Conservation (phyloP, 2,888 invertebrate species). For the Drosophila affinis region DNA sequence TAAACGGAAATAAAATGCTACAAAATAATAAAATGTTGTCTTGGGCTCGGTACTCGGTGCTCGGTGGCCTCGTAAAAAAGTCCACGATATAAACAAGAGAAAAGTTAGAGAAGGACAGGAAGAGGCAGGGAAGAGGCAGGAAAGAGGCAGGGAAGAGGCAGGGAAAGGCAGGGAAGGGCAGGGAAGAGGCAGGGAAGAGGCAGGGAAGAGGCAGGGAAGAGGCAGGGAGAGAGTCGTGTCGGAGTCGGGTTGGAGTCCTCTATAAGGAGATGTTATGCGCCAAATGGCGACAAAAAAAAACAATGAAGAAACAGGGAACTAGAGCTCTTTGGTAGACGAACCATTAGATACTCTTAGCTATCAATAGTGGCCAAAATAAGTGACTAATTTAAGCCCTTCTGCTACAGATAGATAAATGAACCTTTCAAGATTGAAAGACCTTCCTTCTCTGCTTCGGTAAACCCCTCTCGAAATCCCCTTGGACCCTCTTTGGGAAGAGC, state of each 20-base stretch:
- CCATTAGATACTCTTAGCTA: neutral
- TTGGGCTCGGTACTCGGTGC: slow-evolving; percentile 22
- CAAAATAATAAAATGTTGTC: slow-evolving; percentile 72
- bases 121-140: too few relatives aligned
- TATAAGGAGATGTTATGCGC: neutral
- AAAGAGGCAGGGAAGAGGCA: too few relatives aligned
- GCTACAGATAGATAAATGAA: too few relatives aligned
- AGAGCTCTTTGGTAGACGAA: neutral
- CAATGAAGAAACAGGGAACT: neutral
- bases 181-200: too few relatives aligned
- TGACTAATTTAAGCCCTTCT: too few relatives aligned
- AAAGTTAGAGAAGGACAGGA: slow-evolving; percentile 4
- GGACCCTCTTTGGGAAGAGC: neutral
- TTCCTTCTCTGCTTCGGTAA: neutral
- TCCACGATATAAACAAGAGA: slow-evolving; percentile 48
- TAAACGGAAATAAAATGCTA: slow-evolving; percentile 73
- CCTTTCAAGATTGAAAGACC: too few relatives aligned
- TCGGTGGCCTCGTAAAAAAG: slow-evolving; percentile 52
- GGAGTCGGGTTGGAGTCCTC: neutral
- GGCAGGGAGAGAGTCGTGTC: neutral
- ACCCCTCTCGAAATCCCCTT: neutral
- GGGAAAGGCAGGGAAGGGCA: neutral
- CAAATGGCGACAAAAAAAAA: slow-evolving; percentile 31
- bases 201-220: neutral
- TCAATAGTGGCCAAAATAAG: neutral